A percentile compares a stretch with the other conserved stretches of the same genome.
phyloP scores from a whole-genome alignment of 2,888 invertebrate species.

The Pachliopta kotzebuea region DNA sequence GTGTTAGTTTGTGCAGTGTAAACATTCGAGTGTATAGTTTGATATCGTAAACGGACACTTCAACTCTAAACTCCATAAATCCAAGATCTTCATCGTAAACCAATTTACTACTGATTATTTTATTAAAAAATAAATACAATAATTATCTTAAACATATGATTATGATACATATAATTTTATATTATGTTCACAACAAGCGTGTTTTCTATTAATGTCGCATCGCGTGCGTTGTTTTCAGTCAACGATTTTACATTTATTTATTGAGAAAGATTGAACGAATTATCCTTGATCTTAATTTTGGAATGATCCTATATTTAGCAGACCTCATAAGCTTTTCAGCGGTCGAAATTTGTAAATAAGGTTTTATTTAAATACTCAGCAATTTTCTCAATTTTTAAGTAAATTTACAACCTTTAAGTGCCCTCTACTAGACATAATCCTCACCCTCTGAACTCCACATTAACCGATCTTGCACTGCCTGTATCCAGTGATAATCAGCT shows the following conservation, averaged over 20 bases:
- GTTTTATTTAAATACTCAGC: slow-evolving; percentile 10
- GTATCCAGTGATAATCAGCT: background rate
- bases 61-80: too few species aligned
- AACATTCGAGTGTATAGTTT: too few species aligned
- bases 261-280: slow-evolving; percentile 18
- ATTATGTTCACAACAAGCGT: background rate
- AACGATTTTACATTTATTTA: slow-evolving; percentile 25
- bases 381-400: background rate
- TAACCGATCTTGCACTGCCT: background rate
- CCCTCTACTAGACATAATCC: background rate
- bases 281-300: slow-evolving; percentile 21
- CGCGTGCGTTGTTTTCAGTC: slow-evolving; percentile 25
- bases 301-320: slow-evolving; percentile 20
- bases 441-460: background rate
- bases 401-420: background rate
- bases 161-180: too few species aligned
- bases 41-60: too few species aligned
- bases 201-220: slow-evolving; percentile 20
- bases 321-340: slow-evolving; percentile 18
- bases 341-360: slow-evolving; percentile 12
- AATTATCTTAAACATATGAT: too few species aligned
- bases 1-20: too few species aligned
- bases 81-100: too few species aligned
- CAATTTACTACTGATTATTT: too few species aligned
- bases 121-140: too few species aligned